Evolutionary conservation across 2,888 invertebrate genomes (phyloP), one percentile per base, ranked within the genome.

Genomic region (Spodoptera picta): DNA sequence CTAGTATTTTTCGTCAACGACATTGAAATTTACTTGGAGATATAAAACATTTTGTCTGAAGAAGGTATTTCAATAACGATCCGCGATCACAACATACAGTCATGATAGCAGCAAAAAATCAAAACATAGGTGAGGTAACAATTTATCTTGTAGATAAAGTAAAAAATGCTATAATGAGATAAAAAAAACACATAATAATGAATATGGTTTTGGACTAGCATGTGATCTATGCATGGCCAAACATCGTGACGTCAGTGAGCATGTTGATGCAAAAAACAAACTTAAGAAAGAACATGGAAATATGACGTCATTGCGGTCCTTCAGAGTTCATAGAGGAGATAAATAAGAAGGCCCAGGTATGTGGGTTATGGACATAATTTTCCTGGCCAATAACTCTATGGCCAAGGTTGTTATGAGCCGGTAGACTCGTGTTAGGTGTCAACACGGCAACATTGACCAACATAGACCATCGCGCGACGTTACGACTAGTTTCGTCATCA

Each of bases 401-500:
- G 57, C 52, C 77, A 75, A 81, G 80, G 75, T 70, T 77, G 50
- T 74, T 67, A 73, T 60, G 65, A 58, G 59, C 62, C 65, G 54
- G 60, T 72, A 59, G 54, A 69, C 52, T 44, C 55, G 70, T 60
- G 74, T 81, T 79, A 86, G 86, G 83, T 91, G 91, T 87, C 90
- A 88, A 88, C 89, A 87, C 77, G 79, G 71, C 86, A 91, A 86
- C 93, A 93, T 93, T 92, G 93, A 93, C 92, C 92, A 90, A 92
- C 85, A 89, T 92, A 84, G 63, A 67, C 55, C 80, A 69, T 73
- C 63, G 70, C 42, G 52, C 64, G 58, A 44, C 36, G 58, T 68
- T 69, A 72, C 60, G 56, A 45, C 59, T 47, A 55, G 76, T 79
- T 79, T 80, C 77, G 67, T 68, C 77, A 75, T 63, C 62, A 41